phyloP scores from a whole-genome alignment of 1,140 invertebrate species.

The Penaeus japonicus region DNA sequence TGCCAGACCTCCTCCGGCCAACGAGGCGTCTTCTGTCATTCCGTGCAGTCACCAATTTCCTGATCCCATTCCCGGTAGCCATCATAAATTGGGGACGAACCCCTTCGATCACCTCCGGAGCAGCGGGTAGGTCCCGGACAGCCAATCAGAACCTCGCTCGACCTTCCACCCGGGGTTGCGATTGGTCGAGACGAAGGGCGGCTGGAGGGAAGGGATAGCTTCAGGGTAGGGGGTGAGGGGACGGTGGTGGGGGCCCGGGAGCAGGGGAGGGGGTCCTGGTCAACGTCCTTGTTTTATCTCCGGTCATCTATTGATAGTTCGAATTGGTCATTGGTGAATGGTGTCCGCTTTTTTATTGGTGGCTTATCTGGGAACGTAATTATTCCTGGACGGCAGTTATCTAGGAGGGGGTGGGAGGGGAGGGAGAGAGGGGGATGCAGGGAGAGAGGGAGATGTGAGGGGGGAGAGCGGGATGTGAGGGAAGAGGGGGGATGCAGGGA shows the following conservation, averaged over 20 bases:
- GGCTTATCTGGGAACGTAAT: conserved; percentile 17
- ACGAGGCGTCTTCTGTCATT: background rate
- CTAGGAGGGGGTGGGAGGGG: background rate
- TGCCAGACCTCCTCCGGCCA: too few relatives aligned
- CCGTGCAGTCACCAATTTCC: conserved; percentile 28
- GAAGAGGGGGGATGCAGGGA: too few relatives aligned
- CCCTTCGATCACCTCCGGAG: background rate
- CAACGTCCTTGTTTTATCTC: conserved; percentile 28
- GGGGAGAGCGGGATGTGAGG: too few relatives aligned
- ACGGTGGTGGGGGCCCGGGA: background rate
- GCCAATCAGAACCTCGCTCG: conserved; percentile 27
- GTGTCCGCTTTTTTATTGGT: conserved; percentile 20
- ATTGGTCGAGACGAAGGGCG: conserved; percentile 9
- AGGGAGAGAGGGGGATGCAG: background rate
- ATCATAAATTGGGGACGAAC: conserved; percentile 29
- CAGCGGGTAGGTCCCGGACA: background rate
- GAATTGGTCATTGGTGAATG: conserved; percentile 31
- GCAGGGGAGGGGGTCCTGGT: background rate
- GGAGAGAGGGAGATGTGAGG: background rate
- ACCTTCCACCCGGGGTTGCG: background rate
- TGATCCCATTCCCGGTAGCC: conserved; percentile 15
- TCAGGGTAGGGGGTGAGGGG: background rate
- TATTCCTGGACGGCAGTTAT: conserved; percentile 2
- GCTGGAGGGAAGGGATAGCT: background rate
- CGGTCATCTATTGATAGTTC: conserved; percentile 30